These are phyloP conservation scores for Malurus melanocephalus DNA, from an alignment of 2,113 vertebrate species.

Conservation along the genomic window DNA sequence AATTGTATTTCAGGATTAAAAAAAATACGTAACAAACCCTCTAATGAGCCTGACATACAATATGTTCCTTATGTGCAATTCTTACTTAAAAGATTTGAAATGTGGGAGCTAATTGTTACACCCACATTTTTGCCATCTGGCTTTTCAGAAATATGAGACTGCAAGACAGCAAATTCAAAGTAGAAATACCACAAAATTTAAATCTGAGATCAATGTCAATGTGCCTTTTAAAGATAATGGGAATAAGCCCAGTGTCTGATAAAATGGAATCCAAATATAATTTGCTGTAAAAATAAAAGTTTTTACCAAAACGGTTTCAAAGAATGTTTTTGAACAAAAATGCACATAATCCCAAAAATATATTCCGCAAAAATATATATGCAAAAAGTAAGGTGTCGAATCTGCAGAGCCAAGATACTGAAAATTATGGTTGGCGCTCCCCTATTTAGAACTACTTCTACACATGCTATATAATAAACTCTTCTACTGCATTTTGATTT, in stretches of 20 bases:
- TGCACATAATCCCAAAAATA: not conserved
- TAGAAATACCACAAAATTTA: not conserved
- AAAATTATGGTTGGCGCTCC: conserved; percentile 3
- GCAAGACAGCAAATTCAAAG: not conserved
- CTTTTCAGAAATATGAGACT: not conserved
- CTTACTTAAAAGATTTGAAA: not conserved
- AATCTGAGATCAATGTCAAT: not conserved
- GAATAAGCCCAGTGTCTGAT: not conserved
- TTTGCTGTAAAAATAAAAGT: conserved; percentile 21
- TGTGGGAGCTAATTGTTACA: not conserved
- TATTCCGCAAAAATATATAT: conserved; percentile 2
- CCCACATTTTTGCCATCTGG: not conserved
- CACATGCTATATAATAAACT: not conserved
- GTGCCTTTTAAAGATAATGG: not conserved
- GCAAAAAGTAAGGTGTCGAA: conserved; percentile 26
- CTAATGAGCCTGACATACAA: not conserved
- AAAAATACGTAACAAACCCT: conserved; percentile 34
- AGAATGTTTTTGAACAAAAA: conserved; percentile 40
- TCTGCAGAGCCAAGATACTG: conserved; percentile 19
- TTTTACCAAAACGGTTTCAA: conserved; percentile 15
- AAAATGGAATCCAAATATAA: conserved; percentile 13
- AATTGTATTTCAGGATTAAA: conserved; percentile 62
- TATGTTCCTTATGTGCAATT: not conserved
- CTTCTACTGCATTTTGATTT: not conserved
- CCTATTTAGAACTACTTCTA: not conserved